A percentile compares a stretch with the other conserved stretches of the same genome.
Evolutionary conservation across 2,797 vertebrate species (phyloP).

Genomic region (Cossypha polioptera): DNA sequence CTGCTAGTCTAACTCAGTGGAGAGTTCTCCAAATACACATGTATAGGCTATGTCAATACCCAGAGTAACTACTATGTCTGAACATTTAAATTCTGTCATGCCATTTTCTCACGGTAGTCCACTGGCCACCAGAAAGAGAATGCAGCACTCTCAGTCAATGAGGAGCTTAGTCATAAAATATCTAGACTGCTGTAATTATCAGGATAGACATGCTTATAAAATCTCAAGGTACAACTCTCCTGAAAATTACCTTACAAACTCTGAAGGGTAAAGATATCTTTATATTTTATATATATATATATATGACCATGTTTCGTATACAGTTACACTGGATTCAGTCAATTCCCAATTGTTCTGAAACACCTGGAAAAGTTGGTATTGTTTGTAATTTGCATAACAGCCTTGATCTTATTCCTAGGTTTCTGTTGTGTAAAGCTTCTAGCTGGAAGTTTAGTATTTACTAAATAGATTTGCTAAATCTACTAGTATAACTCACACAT

Average conservation of each 20-base stretch:
- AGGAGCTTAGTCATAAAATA: background rate
- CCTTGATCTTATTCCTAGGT: background rate
- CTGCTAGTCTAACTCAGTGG: background rate
- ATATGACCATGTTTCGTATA: background rate
- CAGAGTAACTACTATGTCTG: background rate
- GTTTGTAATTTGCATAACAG: background rate
- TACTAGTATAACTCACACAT: background rate
- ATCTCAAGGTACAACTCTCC: background rate
- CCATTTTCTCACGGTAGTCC: background rate
- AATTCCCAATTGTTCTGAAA: background rate
- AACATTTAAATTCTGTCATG: background rate
- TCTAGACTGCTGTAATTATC: background rate
- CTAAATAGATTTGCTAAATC: too few species aligned
- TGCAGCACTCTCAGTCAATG: background rate
- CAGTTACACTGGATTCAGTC: background rate
- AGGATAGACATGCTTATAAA: background rate
- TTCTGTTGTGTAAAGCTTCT: background rate
- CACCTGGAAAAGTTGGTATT: background rate
- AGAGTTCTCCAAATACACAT: background rate
- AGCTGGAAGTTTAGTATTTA: too few species aligned
- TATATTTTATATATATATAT: too few species aligned
- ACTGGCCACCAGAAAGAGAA: background rate
- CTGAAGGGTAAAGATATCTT: background rate
- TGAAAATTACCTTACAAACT: background rate
- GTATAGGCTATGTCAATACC: background rate